Conservation (phyloP, 2,888 invertebrate genomes). For the Congeria kusceri region DNA sequence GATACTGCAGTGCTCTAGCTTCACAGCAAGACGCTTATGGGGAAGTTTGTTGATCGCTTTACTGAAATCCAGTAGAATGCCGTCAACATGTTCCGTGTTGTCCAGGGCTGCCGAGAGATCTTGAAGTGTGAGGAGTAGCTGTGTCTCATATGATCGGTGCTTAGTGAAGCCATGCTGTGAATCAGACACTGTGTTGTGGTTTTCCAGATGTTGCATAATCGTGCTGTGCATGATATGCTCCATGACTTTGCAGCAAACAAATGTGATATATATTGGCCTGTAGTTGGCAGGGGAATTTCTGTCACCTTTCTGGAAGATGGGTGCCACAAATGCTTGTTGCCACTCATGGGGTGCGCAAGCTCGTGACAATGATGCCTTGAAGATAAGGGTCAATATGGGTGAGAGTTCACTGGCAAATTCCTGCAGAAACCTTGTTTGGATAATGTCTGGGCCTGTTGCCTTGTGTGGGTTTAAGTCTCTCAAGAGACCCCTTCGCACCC, state of each 20-base stretch:
- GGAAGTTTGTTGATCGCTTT: slow-evolving; percentile 25
- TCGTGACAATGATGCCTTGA: slow-evolving; percentile 28
- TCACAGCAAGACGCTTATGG: background rate
- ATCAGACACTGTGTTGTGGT: slow-evolving; percentile 34
- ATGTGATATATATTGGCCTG: slow-evolving; percentile 56
- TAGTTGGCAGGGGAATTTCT: slow-evolving; percentile 48
- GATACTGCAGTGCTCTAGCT: slow-evolving; percentile 11
- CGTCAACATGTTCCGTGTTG: slow-evolving; percentile 40
- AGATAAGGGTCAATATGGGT: slow-evolving; percentile 35
- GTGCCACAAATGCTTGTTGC: slow-evolving; percentile 48
- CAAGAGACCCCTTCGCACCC: background rate
- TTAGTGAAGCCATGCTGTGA: slow-evolving; percentile 53
- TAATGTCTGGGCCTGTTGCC: slow-evolving; percentile 29
- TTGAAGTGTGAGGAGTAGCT: slow-evolving; percentile 46
- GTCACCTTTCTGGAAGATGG: slow-evolving; percentile 58
- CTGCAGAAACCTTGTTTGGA: slow-evolving; percentile 34
- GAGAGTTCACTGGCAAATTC: slow-evolving; percentile 31
- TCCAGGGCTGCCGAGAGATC: slow-evolving; percentile 55
- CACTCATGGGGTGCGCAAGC: slow-evolving; percentile 48
- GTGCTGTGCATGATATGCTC: slow-evolving; percentile 50
- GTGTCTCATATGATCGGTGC: slow-evolving; percentile 38
- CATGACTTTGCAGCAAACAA: slow-evolving; percentile 47
- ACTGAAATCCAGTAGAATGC: slow-evolving; percentile 55
- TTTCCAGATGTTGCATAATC: slow-evolving; percentile 40
- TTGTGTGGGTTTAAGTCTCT: too few relatives aligned